These are phyloP conservation scores for Tupaia tana DNA, from an alignment of 2,113 vertebrate species.

Conservation along the genomic window DNA sequence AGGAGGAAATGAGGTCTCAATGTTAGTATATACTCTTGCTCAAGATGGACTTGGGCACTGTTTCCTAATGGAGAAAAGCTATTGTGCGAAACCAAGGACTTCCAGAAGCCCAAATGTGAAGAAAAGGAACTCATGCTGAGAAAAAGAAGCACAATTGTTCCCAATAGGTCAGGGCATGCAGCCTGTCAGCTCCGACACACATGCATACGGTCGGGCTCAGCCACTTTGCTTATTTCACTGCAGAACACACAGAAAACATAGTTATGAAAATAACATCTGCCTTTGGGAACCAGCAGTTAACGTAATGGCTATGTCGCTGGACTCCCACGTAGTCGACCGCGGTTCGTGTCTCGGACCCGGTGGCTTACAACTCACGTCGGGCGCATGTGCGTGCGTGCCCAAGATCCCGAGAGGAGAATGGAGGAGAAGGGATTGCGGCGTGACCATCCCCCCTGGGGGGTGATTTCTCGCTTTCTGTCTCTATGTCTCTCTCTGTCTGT, in stretches of 20 bases:
- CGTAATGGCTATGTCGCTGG: too few species aligned
- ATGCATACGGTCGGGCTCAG: too few species aligned
- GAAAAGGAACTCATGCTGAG: background rate
- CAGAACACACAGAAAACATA: background rate
- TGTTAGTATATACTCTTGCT: background rate
- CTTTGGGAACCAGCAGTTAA: too few species aligned
- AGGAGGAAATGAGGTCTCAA: background rate
- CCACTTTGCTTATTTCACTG: background rate
- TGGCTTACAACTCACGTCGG: too few species aligned
- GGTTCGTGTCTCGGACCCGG: too few species aligned
- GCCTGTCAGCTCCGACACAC: rapidly evolving
- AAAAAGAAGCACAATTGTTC: background rate
- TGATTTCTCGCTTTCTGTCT: too few species aligned
- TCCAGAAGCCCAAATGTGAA: background rate
- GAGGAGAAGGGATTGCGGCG: too few species aligned
- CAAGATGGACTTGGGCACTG: background rate
- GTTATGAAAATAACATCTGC: background rate
- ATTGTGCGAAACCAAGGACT: background rate
- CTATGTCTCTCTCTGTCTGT: too few species aligned
- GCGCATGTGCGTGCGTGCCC: too few species aligned
- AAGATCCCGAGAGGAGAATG: too few species aligned
- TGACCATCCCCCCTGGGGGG: too few species aligned
- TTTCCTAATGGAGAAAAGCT: background rate
- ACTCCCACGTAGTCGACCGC: too few species aligned
- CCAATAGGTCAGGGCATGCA: background rate